These are phyloP conservation scores for Caerostris darwini DNA, from an alignment of 1,140 invertebrate species.

Conservation along the genomic window DNA sequence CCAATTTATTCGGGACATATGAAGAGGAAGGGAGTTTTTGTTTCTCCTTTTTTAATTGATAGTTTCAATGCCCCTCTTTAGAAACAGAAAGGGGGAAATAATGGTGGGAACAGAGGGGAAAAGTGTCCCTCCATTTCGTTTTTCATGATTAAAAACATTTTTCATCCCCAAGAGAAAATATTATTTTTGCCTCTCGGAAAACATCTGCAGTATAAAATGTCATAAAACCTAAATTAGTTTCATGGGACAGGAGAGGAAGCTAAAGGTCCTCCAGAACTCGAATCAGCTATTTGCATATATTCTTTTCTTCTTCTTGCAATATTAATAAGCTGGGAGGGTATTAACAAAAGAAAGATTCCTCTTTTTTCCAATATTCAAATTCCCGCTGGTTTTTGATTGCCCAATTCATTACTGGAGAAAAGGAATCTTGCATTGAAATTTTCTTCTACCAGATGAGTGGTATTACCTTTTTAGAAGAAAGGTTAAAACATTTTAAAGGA, in stretches of 20 bases:
- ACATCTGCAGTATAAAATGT: constrained; percentile 45
- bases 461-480: too few species aligned
- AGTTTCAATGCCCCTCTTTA: constrained; percentile 19
- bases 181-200: not conserved
- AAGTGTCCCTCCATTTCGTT: not conserved
- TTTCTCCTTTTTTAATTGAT: constrained; percentile 37
- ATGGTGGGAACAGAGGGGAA: not conserved
- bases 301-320: too few species aligned
- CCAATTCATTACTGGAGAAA: too few species aligned
- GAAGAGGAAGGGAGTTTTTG: not conserved
- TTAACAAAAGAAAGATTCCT: too few species aligned
- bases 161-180: constrained; percentile 34
- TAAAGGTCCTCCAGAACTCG: not conserved
- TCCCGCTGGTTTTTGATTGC: too few species aligned
- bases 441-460: too few species aligned
- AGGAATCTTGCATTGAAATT: too few species aligned
- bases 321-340: too few species aligned
- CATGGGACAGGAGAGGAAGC: not conserved
- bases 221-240: constrained; percentile 64
- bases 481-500: too few species aligned
- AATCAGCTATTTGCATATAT: not conserved
- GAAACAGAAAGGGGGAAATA: not conserved
- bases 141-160: constrained; percentile 50
- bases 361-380: too few species aligned
- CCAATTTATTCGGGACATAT: not conserved